phyloP scores from a whole-genome alignment of 2,113 vertebrate species.

The Polypterus bichir region DNA sequence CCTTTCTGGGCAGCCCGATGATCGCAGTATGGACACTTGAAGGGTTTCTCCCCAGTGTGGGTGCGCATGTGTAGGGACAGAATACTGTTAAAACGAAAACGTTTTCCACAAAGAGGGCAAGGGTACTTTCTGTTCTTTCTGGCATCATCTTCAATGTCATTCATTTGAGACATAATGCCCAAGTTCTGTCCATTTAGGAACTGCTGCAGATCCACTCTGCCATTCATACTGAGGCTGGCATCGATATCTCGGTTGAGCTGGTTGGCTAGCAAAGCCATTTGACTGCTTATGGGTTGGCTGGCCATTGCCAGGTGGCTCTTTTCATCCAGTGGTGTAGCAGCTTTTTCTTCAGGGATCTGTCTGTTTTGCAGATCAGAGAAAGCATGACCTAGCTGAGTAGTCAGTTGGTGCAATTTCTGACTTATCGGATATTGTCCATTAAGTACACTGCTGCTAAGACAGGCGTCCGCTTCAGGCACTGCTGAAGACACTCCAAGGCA shows the following conservation, averaged over 20 bases:
- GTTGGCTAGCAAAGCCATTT: slow-evolving; percentile 90
- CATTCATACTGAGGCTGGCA: slow-evolving; percentile 67
- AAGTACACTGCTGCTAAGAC: slow-evolving; percentile 79
- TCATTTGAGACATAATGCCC: slow-evolving; percentile 98
- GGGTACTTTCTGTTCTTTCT: slow-evolving; percentile 96
- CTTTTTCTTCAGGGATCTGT: slow-evolving; percentile 80
- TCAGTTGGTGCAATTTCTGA: slow-evolving; percentile 93
- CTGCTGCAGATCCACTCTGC: slow-evolving; percentile 90
- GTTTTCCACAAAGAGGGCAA: slow-evolving; percentile 88
- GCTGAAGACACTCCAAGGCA: slow-evolving; percentile 95
- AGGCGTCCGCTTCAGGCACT: slow-evolving; percentile 76
- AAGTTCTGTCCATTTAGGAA: slow-evolving; percentile 95
- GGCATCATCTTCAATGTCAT: slow-evolving; percentile 92
- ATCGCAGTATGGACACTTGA: slow-evolving; percentile 96
- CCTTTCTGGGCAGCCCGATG: slow-evolving; percentile 95
- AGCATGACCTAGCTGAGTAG: slow-evolving; percentile 90
- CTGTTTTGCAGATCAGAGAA: slow-evolving; percentile 83
- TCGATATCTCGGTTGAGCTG: slow-evolving; percentile 90
- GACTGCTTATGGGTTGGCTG: slow-evolving; percentile 84
- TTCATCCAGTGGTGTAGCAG: slow-evolving; percentile 69
- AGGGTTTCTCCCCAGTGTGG: slow-evolving; percentile 95
- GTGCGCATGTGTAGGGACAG: slow-evolving; percentile 96
- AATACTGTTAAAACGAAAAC: slow-evolving; percentile 97
- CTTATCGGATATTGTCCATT: slow-evolving; percentile 98
- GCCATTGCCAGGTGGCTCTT: slow-evolving; percentile 78